These are phyloP conservation scores for Ericerus pela DNA, from an alignment of 1,140 invertebrate species.

Conservation along the genomic window DNA sequence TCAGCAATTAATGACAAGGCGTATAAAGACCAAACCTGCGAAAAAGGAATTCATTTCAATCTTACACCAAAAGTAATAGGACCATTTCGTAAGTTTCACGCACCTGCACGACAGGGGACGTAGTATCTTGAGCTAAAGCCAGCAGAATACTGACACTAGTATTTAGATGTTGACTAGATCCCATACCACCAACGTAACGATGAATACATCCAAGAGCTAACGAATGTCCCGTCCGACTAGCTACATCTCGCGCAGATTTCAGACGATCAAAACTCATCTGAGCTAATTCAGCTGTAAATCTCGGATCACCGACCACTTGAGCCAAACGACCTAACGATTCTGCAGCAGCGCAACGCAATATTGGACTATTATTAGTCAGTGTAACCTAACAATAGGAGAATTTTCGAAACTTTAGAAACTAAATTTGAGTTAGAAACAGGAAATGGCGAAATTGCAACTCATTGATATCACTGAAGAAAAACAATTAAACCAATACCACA, in stretches of 20 bases:
- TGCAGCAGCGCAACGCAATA: slow-evolving; percentile 69
- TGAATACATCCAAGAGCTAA: slow-evolving; percentile 84
- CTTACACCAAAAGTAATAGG: background rate
- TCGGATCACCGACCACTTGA: slow-evolving; percentile 67
- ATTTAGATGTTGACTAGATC: slow-evolving; percentile 79
- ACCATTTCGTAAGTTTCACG: slow-evolving; percentile 15
- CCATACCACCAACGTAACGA: slow-evolving; percentile 78
- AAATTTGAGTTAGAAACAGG: background rate
- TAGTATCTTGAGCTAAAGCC: slow-evolving; percentile 82
- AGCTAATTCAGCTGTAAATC: slow-evolving; percentile 79
- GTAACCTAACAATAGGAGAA: slow-evolving; percentile 41
- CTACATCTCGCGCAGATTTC: slow-evolving; percentile 73
- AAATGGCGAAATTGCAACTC: slow-evolving; percentile 3
- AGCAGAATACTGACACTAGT: slow-evolving; percentile 86
- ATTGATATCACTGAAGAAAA: background rate
- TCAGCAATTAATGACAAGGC: slow-evolving; percentile 90
- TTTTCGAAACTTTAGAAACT: background rate
- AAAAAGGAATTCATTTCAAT: slow-evolving; percentile 15
- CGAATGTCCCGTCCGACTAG: slow-evolving; percentile 78
- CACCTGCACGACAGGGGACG: slow-evolving; percentile 78
- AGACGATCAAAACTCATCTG: slow-evolving; percentile 81
- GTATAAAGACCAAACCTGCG: slow-evolving; percentile 88
- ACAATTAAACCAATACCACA: slow-evolving; percentile 33
- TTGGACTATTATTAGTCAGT: slow-evolving; percentile 66
- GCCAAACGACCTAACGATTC: slow-evolving; percentile 79